Evolutionary conservation across 2,797 vertebrate genomes (phyloP), one percentile per base, ranked within the genome.

Genomic region (Pangasius larnaudii): DNA sequence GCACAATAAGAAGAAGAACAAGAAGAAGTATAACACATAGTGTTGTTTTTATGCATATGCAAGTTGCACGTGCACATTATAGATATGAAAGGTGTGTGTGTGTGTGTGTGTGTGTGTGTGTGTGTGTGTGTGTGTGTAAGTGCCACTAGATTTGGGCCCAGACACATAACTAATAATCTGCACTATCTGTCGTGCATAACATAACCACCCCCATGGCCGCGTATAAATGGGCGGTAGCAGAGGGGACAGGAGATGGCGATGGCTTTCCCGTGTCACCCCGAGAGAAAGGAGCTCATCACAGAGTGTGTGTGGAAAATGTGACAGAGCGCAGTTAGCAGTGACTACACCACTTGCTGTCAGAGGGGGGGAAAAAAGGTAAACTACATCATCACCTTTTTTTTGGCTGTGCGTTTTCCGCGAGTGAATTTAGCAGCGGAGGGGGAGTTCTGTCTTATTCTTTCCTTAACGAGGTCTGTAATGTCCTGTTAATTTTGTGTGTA

Each of bases 241-340:
- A 94, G 87, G 88, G 90, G 89, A 91, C 90, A 90, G 90, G 92
- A 91, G 92, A 95, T 95, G 96, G 81, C n/a, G 61, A 84, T 67
- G 96, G 96, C 95, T 95, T 96, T 72, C 49, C 95, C 95, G 91
- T 96, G 96, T 97, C 97, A 96, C 95, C 61, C 61, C 46, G 81
- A 94, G 95, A 94, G 94, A 95, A 94, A 92, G 84, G 93, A 96
- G 96, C 94, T 95, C 96, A 95, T 96, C 95, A 95, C 94, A 96
- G 95, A 97, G 96, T 97, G 97, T 94, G 95, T 94, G 93, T 95
- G 95, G 96, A 95, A 95, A 96, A 96, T 97, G 97, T 97, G 97
- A 98, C 96, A 95, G 94, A 94, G 95, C 94, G 91, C 95, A 89
- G 95, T 91, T 94, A 94, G 93, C 95, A 94, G 94, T 94, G 94